Evolutionary conservation across 1,140 invertebrate species (phyloP).

Genomic region (Drosophila biarmipes): DNA sequence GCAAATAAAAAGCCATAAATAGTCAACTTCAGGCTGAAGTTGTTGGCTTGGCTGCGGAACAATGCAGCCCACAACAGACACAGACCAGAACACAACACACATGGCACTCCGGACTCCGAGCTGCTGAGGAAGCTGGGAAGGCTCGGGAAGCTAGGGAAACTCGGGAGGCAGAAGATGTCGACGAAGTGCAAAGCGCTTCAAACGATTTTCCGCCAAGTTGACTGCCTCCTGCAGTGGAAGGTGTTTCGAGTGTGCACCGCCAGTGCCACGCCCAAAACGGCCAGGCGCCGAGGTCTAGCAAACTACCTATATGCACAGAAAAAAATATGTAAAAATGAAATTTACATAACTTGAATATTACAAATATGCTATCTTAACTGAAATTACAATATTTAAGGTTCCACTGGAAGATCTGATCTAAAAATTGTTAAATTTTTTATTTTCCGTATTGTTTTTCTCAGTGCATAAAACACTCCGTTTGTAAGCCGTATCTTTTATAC

Average conservation of each 20-base stretch:
- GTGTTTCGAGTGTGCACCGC: conserved; percentile 62
- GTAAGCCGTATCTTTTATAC: conserved; percentile 26
- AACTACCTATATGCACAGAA: background rate
- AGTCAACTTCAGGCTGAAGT: conserved; percentile 57
- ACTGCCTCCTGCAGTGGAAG: conserved; percentile 78
- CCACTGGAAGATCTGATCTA: no score
- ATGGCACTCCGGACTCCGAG: conserved; percentile 1
- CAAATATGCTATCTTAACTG: no score
- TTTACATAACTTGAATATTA: no score
- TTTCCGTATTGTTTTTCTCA: background rate
- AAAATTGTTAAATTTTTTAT: background rate
- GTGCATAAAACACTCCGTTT: conserved; percentile 20
- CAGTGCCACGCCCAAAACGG: conserved; percentile 22
- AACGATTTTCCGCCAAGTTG: conserved; percentile 83
- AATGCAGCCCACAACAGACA: conserved; percentile 50
- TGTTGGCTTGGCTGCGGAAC: conserved; percentile 59
- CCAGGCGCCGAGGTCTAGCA: background rate
- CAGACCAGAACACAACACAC: conserved; percentile 11
- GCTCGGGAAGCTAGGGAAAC: background rate
- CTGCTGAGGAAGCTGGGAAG: background rate
- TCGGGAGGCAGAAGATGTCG: conserved; percentile 67
- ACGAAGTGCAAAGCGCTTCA: conserved; percentile 82
- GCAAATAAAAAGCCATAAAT: conserved; percentile 55
- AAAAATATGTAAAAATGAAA: background rate
- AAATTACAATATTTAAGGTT: no score